Conservation (phyloP, 1,140 invertebrate species). For the Drosophila sulfurigaster region DNA sequence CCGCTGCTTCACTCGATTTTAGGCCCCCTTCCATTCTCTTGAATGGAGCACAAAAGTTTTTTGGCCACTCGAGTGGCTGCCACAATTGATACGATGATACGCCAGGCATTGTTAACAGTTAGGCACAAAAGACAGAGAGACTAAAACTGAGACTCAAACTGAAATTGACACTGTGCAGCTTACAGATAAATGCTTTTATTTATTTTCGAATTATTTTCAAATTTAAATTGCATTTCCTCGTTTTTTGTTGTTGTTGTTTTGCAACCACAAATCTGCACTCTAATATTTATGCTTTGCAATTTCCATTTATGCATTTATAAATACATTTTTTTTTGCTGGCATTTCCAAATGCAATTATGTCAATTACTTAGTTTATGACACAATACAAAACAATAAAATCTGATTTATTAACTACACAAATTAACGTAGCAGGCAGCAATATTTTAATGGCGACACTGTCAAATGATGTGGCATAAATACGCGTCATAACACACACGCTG, state of each 20-base stretch:
- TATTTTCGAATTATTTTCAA: constrained; percentile 17
- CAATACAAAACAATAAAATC: constrained; percentile 43
- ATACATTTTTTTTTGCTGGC: background rate
- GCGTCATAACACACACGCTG: background rate
- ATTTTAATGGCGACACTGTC: constrained; percentile 33
- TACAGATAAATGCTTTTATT: constrained; percentile 61
- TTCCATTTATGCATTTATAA: background rate
- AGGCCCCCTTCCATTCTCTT: constrained; percentile 48
- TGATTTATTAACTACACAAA: constrained; percentile 73
- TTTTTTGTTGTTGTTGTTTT: background rate
- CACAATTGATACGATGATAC: constrained; percentile 43
- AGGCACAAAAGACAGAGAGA: constrained; percentile 55
- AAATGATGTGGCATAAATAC: constrained; percentile 56
- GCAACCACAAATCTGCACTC: background rate
- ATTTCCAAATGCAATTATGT: constrained; percentile 55
- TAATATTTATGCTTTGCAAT: constrained; percentile 16
- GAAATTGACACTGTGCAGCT: constrained; percentile 38
- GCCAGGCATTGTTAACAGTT: constrained; percentile 57
- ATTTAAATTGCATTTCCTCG: background rate
- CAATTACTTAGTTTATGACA: constrained; percentile 52
- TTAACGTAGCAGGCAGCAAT: constrained; percentile 46
- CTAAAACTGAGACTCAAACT: constrained; percentile 2
- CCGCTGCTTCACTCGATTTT: constrained; percentile 55
- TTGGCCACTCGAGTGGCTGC: constrained; percentile 52
- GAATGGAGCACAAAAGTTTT: constrained; percentile 63